phyloP scores from a whole-genome alignment of 2,797 vertebrate genomes.

The Xenops minutus region DNA sequence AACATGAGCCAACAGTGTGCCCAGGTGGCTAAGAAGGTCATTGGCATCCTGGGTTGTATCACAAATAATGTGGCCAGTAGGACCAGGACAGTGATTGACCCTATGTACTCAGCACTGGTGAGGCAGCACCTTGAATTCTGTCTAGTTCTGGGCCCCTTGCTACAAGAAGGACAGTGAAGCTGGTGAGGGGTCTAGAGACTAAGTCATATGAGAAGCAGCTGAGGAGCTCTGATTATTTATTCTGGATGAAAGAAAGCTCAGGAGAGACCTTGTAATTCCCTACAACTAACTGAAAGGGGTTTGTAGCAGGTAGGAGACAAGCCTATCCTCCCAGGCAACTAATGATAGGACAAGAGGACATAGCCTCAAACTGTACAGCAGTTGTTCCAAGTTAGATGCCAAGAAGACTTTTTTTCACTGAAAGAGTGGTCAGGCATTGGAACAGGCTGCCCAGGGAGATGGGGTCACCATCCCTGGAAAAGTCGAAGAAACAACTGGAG shows the following conservation, averaged over 20 bases:
- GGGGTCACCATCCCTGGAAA: background rate
- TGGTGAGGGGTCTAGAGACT: background rate
- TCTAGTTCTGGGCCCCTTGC: background rate
- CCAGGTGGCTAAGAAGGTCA: background rate
- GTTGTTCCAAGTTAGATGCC: background rate
- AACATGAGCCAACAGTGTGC: accelerated
- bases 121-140: accelerated
- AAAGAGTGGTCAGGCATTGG: background rate
- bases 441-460: background rate
- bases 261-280: background rate
- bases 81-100: accelerated
- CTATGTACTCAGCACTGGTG: accelerated
- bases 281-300: background rate
- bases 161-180: background rate
- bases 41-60: accelerated
- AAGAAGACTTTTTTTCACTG: background rate
- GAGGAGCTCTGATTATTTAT: background rate
- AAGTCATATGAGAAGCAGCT: background rate
- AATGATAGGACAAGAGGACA: background rate
- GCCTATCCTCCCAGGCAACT: background rate
- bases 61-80: background rate
- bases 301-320: background rate
- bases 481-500: background rate
- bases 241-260: background rate
- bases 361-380: background rate